Conservation (phyloP, 2,113 vertebrate genomes). For the Indicator indicator region DNA sequence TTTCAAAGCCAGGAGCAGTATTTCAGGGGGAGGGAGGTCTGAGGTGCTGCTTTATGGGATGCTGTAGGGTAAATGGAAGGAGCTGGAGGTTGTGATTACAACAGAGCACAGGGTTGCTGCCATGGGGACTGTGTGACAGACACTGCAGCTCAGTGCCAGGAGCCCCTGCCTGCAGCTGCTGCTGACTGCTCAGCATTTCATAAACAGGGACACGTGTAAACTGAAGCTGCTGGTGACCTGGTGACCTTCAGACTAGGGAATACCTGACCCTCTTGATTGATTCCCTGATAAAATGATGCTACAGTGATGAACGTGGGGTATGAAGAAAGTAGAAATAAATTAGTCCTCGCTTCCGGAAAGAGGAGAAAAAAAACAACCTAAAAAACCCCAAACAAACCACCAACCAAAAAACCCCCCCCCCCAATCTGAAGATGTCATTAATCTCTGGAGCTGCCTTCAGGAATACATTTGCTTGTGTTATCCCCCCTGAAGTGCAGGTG, state of each 20-base stretch:
- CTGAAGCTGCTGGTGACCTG: slow-evolving; percentile 1
- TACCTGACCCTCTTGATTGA: neutral
- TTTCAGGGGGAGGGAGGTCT: neutral
- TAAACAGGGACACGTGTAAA: neutral
- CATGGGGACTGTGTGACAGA: neutral
- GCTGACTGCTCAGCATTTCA: neutral
- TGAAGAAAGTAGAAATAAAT: neutral
- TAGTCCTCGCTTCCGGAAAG: neutral
- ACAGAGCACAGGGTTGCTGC: fast-evolving
- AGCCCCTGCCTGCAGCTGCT: neutral
- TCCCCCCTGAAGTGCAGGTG: neutral
- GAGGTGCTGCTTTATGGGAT: neutral
- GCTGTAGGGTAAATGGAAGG: neutral
- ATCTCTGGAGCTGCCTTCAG: neutral
- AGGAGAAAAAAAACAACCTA: neutral
- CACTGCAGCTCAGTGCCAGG: neutral
- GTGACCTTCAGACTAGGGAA: neutral
- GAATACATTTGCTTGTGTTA: neutral
- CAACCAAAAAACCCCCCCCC: too few relatives aligned
- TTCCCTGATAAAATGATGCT: neutral
- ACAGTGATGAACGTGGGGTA: neutral
- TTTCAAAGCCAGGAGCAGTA: neutral
- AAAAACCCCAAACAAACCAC: too few relatives aligned
- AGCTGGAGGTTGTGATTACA: neutral
- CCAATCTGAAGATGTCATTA: neutral